A percentile compares a stretch with the other conserved stretches of the same genome.
phyloP scores from a whole-genome alignment of 2,113 vertebrate genomes.

The Mionectes macconnelli region DNA sequence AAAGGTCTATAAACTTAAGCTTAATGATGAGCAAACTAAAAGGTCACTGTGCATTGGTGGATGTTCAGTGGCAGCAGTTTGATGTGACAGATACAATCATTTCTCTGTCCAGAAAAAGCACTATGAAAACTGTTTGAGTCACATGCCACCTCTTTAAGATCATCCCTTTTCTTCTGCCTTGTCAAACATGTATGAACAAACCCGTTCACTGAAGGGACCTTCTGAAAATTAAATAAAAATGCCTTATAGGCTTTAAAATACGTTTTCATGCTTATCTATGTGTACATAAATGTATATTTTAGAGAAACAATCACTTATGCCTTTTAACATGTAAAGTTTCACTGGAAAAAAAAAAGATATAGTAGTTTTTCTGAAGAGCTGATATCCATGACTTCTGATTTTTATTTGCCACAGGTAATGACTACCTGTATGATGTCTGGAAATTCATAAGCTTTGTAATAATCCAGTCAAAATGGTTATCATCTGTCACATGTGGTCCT shows the following conservation, averaged over 20 bases:
- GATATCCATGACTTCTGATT: not conserved
- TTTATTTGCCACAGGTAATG: not conserved
- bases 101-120: not conserved
- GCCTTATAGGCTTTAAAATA: not conserved
- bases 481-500: not conserved
- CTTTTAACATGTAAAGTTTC: not conserved
- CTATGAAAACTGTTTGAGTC: not conserved
- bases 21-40: conserved; percentile 45
- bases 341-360: not conserved
- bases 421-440: fast-evolving
- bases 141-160: not conserved
- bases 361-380: not conserved
- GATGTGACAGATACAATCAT: not conserved
- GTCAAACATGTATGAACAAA: not conserved
- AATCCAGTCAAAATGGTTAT: not conserved
- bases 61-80: not conserved
- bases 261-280: not conserved
- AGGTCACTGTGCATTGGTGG: conserved; percentile 9
- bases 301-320: not conserved
- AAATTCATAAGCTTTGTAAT: not conserved
- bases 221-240: not conserved
- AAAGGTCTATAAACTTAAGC: conserved; percentile 39
- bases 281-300: not conserved
- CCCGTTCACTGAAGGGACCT: not conserved
- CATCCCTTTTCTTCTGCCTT: not conserved